Evolutionary conservation across 2,888 invertebrate genomes (phyloP).

Genomic region (Ctenicera cuprea): DNA sequence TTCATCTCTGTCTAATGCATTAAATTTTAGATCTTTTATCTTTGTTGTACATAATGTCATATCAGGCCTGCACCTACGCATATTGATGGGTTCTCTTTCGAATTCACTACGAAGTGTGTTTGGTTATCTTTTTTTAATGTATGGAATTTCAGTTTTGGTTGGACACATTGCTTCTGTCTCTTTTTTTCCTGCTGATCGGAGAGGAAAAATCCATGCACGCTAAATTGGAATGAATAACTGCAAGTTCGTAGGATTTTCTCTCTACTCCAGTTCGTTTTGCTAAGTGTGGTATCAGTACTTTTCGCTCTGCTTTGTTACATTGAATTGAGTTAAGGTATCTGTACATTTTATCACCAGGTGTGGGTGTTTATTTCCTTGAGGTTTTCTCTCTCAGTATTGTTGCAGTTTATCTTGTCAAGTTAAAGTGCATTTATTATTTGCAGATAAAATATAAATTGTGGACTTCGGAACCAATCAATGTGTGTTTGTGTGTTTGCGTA

Average conservation of each 20-base stretch:
- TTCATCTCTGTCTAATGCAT: too few relatives aligned
- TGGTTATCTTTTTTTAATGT: neutral
- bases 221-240: too few relatives aligned
- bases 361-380: conserved; percentile 24
- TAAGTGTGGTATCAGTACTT: neutral
- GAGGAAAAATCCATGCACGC: neutral
- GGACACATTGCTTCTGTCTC: neutral
- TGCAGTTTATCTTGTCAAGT: conserved; percentile 12
- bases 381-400: neutral
- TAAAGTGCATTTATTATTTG: conserved; percentile 11
- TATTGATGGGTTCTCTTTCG: neutral
- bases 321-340: conserved; percentile 20
- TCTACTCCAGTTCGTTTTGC: conserved; percentile 5
- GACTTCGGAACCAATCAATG: too few relatives aligned
- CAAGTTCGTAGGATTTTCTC: conserved; percentile 6
- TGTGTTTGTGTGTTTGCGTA: too few relatives aligned
- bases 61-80: too few relatives aligned
- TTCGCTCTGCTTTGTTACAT: conserved; percentile 2
- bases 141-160: neutral
- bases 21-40: too few relatives aligned
- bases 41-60: too few relatives aligned
- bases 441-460: too few relatives aligned
- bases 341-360: conserved; percentile 15
- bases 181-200: neutral
- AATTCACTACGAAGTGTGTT: too few relatives aligned